Percentiles rank a stretch among this genome's conserved stretches.
These are phyloP conservation scores for Ramphastos sulfuratus DNA, from an alignment of 2,113 vertebrate species.

Conservation along the genomic window DNA sequence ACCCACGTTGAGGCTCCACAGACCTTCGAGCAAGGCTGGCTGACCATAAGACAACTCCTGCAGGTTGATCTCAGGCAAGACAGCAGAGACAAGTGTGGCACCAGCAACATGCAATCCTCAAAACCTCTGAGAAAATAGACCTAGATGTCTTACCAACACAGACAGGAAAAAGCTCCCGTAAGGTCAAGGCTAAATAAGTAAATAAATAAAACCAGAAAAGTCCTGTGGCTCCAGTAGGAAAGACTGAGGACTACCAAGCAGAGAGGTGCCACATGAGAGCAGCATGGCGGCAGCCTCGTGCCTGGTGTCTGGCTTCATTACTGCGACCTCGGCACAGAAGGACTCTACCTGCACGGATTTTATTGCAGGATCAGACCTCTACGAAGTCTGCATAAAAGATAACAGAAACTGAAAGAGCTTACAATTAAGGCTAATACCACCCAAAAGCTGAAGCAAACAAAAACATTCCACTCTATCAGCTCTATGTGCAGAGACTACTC, in stretches of 20 bases:
- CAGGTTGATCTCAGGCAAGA: not conserved
- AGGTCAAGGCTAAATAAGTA: not conserved
- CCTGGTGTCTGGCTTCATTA: rapidly evolving
- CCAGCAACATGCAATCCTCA: not conserved
- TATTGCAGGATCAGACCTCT: not conserved
- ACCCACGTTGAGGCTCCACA: not conserved
- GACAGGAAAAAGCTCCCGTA: not conserved
- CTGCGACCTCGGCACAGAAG: not conserved
- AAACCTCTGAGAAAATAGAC: not conserved
- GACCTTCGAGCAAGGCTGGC: rapidly evolving
- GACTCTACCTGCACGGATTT: not conserved
- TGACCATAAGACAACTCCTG: not conserved
- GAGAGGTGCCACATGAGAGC: not conserved
- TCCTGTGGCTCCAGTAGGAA: rapidly evolving
- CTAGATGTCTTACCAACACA: not conserved
- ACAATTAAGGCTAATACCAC: constrained; percentile 17
- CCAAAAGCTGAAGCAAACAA: constrained; percentile 45
- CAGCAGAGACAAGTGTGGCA: not conserved
- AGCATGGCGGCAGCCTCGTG: not conserved
- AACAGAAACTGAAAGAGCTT: constrained; percentile 32
- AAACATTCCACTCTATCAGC: not conserved
- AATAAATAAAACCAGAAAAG: not conserved
- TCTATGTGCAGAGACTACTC: not conserved
- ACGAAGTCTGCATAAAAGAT: not conserved
- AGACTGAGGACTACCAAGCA: rapidly evolving